Evolutionary conservation across 2,113 vertebrate species (phyloP).

Genomic region (Rhinogobius similis): DNA sequence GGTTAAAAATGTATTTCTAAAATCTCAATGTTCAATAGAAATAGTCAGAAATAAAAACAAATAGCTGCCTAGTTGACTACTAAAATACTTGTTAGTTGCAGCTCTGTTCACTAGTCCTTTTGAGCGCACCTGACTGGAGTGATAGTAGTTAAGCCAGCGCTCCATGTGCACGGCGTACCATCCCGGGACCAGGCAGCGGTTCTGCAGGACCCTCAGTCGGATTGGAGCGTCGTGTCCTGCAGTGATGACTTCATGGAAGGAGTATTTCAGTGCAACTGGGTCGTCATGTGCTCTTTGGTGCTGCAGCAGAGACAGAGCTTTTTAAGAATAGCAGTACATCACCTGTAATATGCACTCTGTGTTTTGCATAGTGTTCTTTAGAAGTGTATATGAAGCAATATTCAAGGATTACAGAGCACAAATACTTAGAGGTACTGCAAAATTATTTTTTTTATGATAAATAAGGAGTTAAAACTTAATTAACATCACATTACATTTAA

Average conservation of each 20-base stretch:
- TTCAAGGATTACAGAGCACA: not conserved
- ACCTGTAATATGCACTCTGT: not conserved
- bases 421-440: too few species aligned
- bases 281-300: constrained; percentile 96
- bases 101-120: not conserved
- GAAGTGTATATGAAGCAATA: not conserved
- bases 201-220: constrained; percentile 89
- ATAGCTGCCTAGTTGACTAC: too few species aligned
- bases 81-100: too few species aligned
- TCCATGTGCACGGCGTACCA: constrained; percentile 93
- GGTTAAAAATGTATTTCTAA: too few species aligned
- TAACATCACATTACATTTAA: not conserved
- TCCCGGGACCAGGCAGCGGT: constrained; percentile 90
- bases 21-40: too few species aligned
- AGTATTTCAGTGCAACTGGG: constrained; percentile 89
- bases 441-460: too few species aligned
- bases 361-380: not conserved
- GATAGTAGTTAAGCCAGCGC: constrained; percentile 91
- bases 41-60: too few species aligned
- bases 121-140: constrained; percentile 86
- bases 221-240: constrained; percentile 79
- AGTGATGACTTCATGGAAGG: constrained; percentile 93
- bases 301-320: constrained; percentile 65
- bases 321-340: not conserved
- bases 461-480: too few species aligned